Evolutionary conservation across 1,140 invertebrate species (phyloP), one percentile per base, ranked within the genome.

Genomic region (Ridgeia piscesae): DNA sequence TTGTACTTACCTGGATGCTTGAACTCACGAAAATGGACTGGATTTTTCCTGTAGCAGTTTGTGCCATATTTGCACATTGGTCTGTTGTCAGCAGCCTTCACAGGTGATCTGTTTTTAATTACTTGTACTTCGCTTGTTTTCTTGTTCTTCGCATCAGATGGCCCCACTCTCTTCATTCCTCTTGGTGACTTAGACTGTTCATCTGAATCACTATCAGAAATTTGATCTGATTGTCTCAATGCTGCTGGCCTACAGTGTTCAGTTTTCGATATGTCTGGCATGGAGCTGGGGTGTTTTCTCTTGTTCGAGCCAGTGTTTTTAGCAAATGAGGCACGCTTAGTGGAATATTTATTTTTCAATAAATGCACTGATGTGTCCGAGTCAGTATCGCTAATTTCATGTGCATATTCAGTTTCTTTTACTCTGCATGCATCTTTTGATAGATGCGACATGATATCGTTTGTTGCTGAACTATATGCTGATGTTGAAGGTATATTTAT

Each of bases 11-110:
- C 93, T 35, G 93, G 89, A 93, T 93, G 93, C 34, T 35, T 88
- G 92, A 91, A 93, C 35, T 93, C 92, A 31, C 77, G 35, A 27
- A 91, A 89, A 92, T 93, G 93, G 50, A 77, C 88, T 50, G 91
- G 89, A n/a, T 93, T 92, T 89, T 91, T 92, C n/a, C 93, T 93
- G 90, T 92, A 93, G 89, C 93, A 93, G 33, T 92, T 91, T 17
- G 34, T 91, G 33, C 93, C 93, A 93, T 93, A 93, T 92, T 93
- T 91, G 92, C 93, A 93, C 34, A 91, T 58, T 27, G 93, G 93
- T 88, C 88, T 89, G 34, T 14, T 90, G 35, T 77, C 58, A 0
- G 27, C 58, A 31, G 14, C 58, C 27, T 0, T 77, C 17, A 4
- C 58, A 6, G 14, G 58, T 77, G 17, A 77, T 27, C 58, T 31